phyloP scores from a whole-genome alignment of 2,888 invertebrate genomes.

The Agrochola lychnidis region DNA sequence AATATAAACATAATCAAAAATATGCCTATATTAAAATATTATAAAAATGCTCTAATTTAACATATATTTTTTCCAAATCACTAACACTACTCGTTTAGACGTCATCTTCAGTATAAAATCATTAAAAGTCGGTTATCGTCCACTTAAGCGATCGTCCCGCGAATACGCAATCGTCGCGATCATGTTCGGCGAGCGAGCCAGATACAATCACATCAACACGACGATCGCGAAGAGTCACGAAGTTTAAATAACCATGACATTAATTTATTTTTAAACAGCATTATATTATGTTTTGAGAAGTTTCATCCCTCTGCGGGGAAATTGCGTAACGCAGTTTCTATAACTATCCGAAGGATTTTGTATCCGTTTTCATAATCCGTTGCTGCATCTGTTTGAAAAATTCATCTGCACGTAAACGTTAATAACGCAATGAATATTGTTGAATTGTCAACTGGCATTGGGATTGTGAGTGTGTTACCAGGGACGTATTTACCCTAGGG shows the following conservation, averaged over 20 bases:
- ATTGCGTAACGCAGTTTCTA: neutral
- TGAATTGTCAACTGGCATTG: neutral
- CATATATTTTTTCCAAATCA: too few species aligned
- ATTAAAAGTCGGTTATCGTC: too few species aligned
- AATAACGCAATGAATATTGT: neutral
- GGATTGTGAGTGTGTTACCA: neutral
- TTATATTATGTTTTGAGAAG: neutral
- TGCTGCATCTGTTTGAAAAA: neutral
- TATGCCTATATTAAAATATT: too few species aligned
- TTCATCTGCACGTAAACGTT: neutral
- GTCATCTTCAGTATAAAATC: too few species aligned
- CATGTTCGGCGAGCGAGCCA: neutral
- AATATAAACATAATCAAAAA: too few species aligned
- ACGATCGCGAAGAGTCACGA: neutral
- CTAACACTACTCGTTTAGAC: too few species aligned
- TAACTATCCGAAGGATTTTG: neutral
- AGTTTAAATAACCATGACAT: neutral
- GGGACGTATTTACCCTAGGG: too few species aligned
- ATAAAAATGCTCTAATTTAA: too few species aligned
- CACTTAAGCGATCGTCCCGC: neutral
- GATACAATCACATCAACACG: neutral
- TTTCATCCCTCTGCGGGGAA: neutral
- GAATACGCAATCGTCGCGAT: too few species aligned
- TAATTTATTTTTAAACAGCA: neutral
- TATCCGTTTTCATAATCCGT: neutral